These are phyloP conservation scores for Drosophila asahinai DNA, from an alignment of 1,140 invertebrate species.

Conservation along the genomic window DNA sequence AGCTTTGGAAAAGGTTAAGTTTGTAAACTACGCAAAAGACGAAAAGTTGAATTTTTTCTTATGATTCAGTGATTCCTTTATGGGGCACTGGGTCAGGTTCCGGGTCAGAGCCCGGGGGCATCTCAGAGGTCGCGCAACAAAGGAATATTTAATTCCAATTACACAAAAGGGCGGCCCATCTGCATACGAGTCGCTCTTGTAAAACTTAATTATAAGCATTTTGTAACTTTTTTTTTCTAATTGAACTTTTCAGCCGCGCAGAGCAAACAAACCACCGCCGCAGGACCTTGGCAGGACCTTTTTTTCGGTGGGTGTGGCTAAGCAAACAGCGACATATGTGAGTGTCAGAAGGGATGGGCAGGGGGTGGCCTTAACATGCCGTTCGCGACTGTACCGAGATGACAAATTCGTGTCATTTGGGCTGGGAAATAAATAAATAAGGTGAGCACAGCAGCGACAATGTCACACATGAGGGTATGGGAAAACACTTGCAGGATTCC, in stretches of 20 bases:
- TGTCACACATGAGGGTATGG: slow-evolving; percentile 35
- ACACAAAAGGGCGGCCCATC: slow-evolving; percentile 51
- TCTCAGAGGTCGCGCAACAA: slow-evolving; percentile 25
- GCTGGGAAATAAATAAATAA: slow-evolving; percentile 73
- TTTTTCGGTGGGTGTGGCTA: slow-evolving; percentile 50
- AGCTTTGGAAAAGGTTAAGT: not conserved
- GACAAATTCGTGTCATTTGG: slow-evolving; percentile 78
- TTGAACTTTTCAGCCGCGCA: slow-evolving; percentile 77
- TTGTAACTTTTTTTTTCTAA: slow-evolving; percentile 69
- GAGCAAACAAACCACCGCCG: slow-evolving; percentile 63
- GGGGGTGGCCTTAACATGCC: slow-evolving; percentile 18
- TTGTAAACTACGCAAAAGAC: not conserved
- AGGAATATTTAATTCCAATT: slow-evolving; percentile 79
- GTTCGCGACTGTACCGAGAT: slow-evolving; percentile 61
- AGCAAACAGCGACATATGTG: slow-evolving; percentile 75
- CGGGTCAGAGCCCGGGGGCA: slow-evolving; percentile 41
- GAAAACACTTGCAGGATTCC: slow-evolving; percentile 62
- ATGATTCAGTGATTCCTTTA: not conserved
- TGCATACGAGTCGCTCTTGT: slow-evolving; percentile 51
- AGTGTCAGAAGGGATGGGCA: slow-evolving; percentile 24
- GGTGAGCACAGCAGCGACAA: slow-evolving; percentile 33
- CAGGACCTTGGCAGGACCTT: slow-evolving; percentile 8
- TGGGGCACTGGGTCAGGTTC: slow-evolving; percentile 58
- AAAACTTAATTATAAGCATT: slow-evolving; percentile 78
- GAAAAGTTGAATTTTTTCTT: not conserved